Percentiles rank a stretch among this genome's conserved stretches.
These are phyloP conservation scores for Palaemon carinicauda DNA, from an alignment of 1,140 invertebrate species.

Conservation along the genomic window DNA sequence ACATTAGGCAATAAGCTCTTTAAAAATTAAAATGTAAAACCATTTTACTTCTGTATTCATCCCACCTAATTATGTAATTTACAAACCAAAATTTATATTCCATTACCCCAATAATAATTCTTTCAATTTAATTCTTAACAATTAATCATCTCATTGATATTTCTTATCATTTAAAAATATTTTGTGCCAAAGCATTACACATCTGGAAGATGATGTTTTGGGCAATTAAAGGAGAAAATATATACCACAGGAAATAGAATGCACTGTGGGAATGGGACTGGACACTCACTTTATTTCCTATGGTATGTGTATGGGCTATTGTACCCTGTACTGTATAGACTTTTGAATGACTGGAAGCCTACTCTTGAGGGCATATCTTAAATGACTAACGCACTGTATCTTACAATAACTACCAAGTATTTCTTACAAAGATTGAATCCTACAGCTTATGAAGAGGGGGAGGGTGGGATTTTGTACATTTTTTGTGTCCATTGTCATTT, in stretches of 20 bases:
- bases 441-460: slow-evolving; percentile 33
- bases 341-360: background rate
- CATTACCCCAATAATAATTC: no score
- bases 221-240: background rate
- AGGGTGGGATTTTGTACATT: slow-evolving; percentile 53
- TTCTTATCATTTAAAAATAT: background rate
- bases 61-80: no score
- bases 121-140: background rate
- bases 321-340: background rate
- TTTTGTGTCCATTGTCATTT: slow-evolving; percentile 36
- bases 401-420: slow-evolving; percentile 45
- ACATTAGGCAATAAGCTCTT: slow-evolving; percentile 35
- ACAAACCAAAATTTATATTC: no score
- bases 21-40: slow-evolving; percentile 34
- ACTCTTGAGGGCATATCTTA: slow-evolving; percentile 43
- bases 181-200: slow-evolving; percentile 38
- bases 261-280: no score
- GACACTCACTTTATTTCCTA: background rate
- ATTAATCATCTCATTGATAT: background rate
- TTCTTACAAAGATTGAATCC: slow-evolving; percentile 12
- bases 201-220: background rate
- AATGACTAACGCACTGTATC: slow-evolving; percentile 11
- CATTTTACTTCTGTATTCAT: background rate
- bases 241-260: background rate
- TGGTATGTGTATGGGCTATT: background rate